Conservation (phyloP, 1,140 invertebrate genomes). For the Drosophila auraria region DNA sequence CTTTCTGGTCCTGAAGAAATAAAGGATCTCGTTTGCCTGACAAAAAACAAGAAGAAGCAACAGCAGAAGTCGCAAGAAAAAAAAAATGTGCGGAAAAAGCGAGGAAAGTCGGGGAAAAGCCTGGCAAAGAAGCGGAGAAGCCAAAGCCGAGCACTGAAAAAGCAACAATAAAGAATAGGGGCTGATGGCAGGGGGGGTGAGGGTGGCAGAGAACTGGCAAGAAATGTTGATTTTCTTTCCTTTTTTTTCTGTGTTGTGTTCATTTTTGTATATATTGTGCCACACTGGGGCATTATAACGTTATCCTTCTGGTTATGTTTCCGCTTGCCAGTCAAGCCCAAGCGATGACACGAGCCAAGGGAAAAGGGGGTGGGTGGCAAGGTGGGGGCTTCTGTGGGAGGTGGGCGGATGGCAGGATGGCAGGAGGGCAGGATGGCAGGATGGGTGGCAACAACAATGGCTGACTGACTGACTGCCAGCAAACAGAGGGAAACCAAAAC, state of each 20-base stretch:
- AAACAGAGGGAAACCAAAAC: conserved; percentile 41
- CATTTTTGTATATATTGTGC: conserved; percentile 48
- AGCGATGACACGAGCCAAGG: conserved; percentile 51
- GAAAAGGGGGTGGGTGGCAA: not conserved
- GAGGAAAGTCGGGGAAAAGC: not conserved
- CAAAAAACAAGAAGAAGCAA: conserved; percentile 27
- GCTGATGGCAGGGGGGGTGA: conserved; percentile 6
- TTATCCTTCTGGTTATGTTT: conserved; percentile 84
- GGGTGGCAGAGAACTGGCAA: conserved; percentile 43
- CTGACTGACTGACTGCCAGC: conserved; percentile 80
- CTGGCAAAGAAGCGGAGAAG: conserved; percentile 10
- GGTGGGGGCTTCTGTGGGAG: not conserved
- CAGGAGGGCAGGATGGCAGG: not conserved
- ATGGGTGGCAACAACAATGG: conserved; percentile 63
- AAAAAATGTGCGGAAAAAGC: conserved; percentile 6
- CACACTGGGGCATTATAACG: conserved; percentile 83
- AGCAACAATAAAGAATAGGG: conserved; percentile 26
- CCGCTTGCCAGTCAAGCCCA: conserved; percentile 72
- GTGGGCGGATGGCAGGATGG: conserved; percentile 7
- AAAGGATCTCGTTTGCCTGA: conserved; percentile 42
- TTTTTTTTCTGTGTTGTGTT: conserved; percentile 39
- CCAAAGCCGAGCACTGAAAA: conserved; percentile 21
- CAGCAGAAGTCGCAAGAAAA: conserved; percentile 23
- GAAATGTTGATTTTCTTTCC: conserved; percentile 63
- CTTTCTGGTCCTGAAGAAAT: conserved; percentile 39